Base-by-base conservation (phyloP, 1,140 invertebrate genomes). In the Prorops nasuta region DNA sequence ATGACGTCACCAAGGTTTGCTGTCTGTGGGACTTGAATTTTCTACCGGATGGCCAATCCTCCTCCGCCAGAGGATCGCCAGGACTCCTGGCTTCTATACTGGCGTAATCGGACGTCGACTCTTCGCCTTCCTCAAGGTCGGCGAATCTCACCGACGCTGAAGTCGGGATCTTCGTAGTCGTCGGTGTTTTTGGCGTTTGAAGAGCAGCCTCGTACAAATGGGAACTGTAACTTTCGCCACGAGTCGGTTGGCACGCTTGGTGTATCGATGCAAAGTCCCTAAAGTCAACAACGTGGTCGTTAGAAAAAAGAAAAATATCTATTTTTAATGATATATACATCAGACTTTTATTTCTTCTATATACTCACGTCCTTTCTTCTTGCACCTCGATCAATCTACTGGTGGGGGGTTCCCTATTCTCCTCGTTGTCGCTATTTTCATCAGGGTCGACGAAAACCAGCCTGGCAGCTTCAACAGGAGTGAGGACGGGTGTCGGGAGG, bases 61-160 rank as follows among this genome's bases (percentile, higher is more conserved):
- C 51, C 66, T 83, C 60, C 71, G 70, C 64, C 67, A 78, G 66
- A 4, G 74, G 76, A 54, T 78, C 76, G 0, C 76, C 76, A 0
- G 76, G 76, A 67, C 76, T 78, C n/a, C 74, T 58, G 0, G 83
- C 82, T 64, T 87, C 88, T 24, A 88, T 87, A 58, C 86, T 88
- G 18, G 85, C 85, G 61, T 90, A 90, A 62, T 89, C 88, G 0
- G 87, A 89, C 0, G 87, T 90, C 0, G 85, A 85, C 53, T 87
- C 85, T 18, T 82, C 83, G 1, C 80, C 83, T 55, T 86, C 83
- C 52, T 82, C 79, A 0, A 81, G 66, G 40, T 80, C 77, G 1
- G 78, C 81, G 54, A 87, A 86, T 20, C 83, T 67, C 0, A 84
- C 83, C 2, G 84, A 85, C 0, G 82, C 81, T 0, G 85, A 85